phyloP scores from a whole-genome alignment of 35 echinoderm and acorn worm genomes.

The Heliocidaris erythrogramma region DNA sequence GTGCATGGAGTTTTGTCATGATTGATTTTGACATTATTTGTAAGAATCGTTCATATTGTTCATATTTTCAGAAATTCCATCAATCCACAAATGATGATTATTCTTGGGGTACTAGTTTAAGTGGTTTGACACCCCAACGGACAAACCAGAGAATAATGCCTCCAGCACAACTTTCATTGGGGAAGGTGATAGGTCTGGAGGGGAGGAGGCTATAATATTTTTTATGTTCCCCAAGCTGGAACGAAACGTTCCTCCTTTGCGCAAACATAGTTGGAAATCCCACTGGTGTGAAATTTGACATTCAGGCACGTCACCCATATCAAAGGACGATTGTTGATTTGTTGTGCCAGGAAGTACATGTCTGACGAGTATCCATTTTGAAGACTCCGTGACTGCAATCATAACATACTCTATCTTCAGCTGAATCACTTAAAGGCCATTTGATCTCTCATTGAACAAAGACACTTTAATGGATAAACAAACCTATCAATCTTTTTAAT shows the following conservation, averaged over 20 bases:
- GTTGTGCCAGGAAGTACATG: not conserved
- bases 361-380: conserved; percentile 4
- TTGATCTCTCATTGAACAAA: not conserved
- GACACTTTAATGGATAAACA: not conserved
- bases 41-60: too few relatives aligned
- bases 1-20: too few relatives aligned
- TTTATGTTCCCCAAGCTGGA: too few relatives aligned
- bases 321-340: not conserved
- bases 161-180: not conserved
- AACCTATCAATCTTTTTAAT: not conserved
- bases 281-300: not conserved
- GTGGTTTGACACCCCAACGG: too few relatives aligned
- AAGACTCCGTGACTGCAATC: not conserved
- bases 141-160: not conserved
- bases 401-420: conserved; percentile 11
- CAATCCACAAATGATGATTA: too few relatives aligned
- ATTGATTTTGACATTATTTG: too few relatives aligned
- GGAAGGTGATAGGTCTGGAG: too few relatives aligned
- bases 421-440: not conserved
- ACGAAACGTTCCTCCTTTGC: not conserved
- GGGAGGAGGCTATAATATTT: too few relatives aligned
- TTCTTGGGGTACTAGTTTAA: too few relatives aligned
- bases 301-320: conserved; percentile 6
- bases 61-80: too few relatives aligned
- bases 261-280: not conserved